These are phyloP conservation scores for Pluvialis apricaria DNA, from an alignment of 2,113 vertebrate species.

Conservation along the genomic window DNA sequence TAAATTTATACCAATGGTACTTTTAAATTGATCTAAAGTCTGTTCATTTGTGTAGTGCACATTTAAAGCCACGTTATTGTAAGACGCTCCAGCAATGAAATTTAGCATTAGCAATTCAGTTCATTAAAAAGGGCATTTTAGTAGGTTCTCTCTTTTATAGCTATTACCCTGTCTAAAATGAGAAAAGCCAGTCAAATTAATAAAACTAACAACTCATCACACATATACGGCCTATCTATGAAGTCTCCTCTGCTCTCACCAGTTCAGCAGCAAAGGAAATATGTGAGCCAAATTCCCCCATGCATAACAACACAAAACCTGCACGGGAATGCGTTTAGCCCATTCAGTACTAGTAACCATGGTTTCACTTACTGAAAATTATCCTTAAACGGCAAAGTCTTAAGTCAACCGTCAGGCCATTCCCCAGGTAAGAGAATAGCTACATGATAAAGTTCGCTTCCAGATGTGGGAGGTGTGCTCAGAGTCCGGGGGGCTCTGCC, in stretches of 20 bases:
- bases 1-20: constrained; percentile 36
- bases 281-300: constrained; percentile 11
- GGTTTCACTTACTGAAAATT: constrained; percentile 12
- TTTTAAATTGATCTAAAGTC: constrained; percentile 51
- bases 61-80: constrained; percentile 41
- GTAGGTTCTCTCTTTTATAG: constrained; percentile 42
- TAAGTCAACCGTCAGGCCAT: background rate
- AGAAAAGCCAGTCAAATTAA: constrained; percentile 51
- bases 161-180: constrained; percentile 15
- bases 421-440: background rate
- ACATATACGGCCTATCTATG: background rate
- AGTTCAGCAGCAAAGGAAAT: background rate
- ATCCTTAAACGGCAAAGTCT: background rate
- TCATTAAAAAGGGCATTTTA: constrained; percentile 56
- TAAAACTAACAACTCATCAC: constrained; percentile 46
- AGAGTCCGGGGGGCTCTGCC: background rate
- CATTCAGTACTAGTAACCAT: constrained; percentile 16
- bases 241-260: constrained; percentile 2
- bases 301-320: background rate
- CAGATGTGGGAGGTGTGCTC: background rate
- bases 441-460: background rate
- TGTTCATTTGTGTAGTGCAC: constrained; percentile 31
- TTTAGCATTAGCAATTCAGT: constrained; percentile 40
- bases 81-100: constrained; percentile 47
- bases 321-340: background rate